Evolutionary conservation across 1,140 invertebrate genomes (phyloP).

Genomic region (Drosophila parvula): DNA sequence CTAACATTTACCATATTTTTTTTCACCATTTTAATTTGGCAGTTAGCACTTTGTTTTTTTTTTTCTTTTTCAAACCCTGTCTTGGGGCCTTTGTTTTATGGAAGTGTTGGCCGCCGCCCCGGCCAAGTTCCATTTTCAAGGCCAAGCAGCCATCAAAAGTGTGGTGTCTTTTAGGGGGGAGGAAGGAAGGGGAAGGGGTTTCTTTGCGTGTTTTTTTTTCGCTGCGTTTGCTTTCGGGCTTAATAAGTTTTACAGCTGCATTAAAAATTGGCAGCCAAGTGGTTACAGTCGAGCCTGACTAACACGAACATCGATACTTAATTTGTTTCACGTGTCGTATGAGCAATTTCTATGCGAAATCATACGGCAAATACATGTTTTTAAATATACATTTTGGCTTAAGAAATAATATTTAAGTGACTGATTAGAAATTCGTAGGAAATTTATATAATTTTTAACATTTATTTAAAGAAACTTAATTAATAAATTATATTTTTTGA

Average conservation of each 20-base stretch:
- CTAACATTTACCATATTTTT: conserved; percentile 4
- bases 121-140: conserved; percentile 37
- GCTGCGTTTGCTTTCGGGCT: conserved; percentile 27
- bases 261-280: conserved; percentile 12
- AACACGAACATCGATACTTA: background rate
- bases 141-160: background rate
- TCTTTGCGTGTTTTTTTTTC: conserved; percentile 16
- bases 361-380: background rate
- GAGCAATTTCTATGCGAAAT: background rate
- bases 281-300: background rate
- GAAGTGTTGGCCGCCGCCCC: conserved; percentile 3
- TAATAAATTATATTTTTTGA: background rate
- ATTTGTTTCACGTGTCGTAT: conserved; percentile 1
- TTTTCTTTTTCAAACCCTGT: conserved; percentile 5
- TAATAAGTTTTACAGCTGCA: conserved; percentile 28
- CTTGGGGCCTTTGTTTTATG: conserved; percentile 15
- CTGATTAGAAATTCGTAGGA: too few species aligned
- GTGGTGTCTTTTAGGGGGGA: background rate
- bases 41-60: conserved; percentile 32
- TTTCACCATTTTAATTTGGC: conserved; percentile 23
- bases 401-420: background rate
- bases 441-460: too few species aligned
- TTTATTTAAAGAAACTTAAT: too few species aligned
- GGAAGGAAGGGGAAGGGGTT: background rate
- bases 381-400: background rate